Base-by-base conservation (phyloP, 2,888 invertebrate species). In the Ctenicera cuprea region DNA sequence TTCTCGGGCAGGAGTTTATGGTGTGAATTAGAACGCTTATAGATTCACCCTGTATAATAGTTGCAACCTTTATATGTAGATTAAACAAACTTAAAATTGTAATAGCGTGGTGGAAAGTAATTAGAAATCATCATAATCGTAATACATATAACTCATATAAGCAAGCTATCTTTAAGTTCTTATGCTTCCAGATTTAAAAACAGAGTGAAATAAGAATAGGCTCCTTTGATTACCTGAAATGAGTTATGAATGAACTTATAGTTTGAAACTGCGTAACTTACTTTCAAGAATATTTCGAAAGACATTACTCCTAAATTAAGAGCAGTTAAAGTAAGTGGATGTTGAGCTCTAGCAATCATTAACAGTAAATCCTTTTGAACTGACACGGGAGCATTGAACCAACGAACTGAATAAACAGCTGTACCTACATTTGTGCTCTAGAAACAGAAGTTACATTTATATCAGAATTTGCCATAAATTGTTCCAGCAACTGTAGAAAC, bases 161-260 rank as follows among this genome's bases (percentile, higher is more conserved):
- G n/a, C n/a, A n/a, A n/a, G n/a, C n/a, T n/a, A n/a, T n/a, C n/a
- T n/a, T n/a, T n/a, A n/a, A n/a, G 5, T 26, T 26, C 26, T 26
- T 26, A 26, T 26, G 2, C 26, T 26, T 26, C 26, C 2, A 26
- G 26, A 26, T 78, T 78, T 14, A 79, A 33, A 30, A 79, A 57
- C 20, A 79, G 61, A 5, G 77, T 77, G 20, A 79, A 77, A 52
- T 79, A 79, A 12, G 79, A 78, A 71, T 79, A 79, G 3, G 79
- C 74, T 1, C 77, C 72, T 30, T 77, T 78, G 38, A 79, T 52
- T 9, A 79, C 71, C 78, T 79, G 59, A 50, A 72, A 79, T 20
- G 14, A 22, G 26, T 38, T 37, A 38, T 26, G 45, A 38, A 30
- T 8, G 11, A 38, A 18, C 16, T 14, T 59, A 30, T 57, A 30